Conservation (phyloP, 2,888 invertebrate genomes). For the Leptinotarsa rubiginosa region DNA sequence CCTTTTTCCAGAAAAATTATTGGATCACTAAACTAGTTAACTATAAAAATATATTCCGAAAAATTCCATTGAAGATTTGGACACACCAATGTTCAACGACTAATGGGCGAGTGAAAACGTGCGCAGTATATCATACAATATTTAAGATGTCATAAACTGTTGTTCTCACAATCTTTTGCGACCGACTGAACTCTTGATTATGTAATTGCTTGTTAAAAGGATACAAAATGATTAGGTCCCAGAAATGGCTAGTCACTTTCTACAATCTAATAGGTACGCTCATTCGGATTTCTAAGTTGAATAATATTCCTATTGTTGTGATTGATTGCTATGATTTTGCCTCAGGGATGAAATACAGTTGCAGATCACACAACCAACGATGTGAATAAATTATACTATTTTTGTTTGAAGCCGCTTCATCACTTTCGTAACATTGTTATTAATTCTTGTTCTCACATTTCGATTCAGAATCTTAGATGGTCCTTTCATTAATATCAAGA, state of each 20-base stretch:
- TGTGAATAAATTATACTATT: too few species aligned
- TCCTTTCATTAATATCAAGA: too few species aligned
- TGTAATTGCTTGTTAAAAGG: constrained; percentile 13
- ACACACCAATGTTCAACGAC: neutral
- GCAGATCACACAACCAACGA: neutral
- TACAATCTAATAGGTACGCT: constrained; percentile 13
- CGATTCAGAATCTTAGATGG: too few species aligned
- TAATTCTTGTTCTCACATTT: too few species aligned
- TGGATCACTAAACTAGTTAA: too few species aligned
- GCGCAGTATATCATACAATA: neutral
- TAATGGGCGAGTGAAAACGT: neutral
- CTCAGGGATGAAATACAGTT: neutral
- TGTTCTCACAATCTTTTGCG: constrained; percentile 7
- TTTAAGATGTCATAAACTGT: constrained; percentile 5
- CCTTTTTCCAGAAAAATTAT: too few species aligned
- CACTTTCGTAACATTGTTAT: too few species aligned
- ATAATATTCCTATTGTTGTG: constrained; percentile 15
- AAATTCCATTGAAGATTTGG: neutral
- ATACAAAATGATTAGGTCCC: constrained; percentile 2
- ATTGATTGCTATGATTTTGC: neutral
- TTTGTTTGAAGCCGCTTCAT: too few species aligned
- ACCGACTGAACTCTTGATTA: neutral
- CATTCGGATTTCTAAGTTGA: constrained; percentile 10
- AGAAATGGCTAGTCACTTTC: constrained; percentile 16
- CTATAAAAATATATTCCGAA: neutral